phyloP scores from a whole-genome alignment of 2,113 vertebrate genomes.

The Charina bottae region DNA sequence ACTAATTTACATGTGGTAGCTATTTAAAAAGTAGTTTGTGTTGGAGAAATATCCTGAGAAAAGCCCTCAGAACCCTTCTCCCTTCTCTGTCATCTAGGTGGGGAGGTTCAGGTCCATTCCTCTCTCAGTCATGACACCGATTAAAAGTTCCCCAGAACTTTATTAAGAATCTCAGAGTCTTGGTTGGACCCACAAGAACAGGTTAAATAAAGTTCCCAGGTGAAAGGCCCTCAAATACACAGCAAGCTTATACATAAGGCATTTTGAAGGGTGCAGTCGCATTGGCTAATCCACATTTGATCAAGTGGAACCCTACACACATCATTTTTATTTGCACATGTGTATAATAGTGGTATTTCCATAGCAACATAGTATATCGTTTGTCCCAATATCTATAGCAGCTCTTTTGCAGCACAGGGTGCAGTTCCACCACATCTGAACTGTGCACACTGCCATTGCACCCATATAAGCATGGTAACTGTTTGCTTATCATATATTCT shows the following conservation, averaged over 20 bases:
- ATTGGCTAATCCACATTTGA: no score
- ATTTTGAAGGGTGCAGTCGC: no score
- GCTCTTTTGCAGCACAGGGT: background rate
- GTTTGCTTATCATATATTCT: background rate
- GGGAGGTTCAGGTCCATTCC: background rate
- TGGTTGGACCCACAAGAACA: background rate
- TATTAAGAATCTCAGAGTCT: no score
- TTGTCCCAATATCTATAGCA: background rate
- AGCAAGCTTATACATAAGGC: background rate
- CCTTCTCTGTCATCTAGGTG: background rate
- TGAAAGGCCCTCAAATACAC: background rate
- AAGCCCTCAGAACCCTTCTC: no score
- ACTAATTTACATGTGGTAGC: background rate
- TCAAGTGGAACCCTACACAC: background rate
- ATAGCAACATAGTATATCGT: background rate
- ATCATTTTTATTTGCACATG: background rate
- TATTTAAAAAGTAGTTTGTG: background rate
- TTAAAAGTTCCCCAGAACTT: background rate
- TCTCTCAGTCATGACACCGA: background rate
- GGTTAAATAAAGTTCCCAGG: background rate
- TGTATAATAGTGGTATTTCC: background rate
- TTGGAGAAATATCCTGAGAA: no score
- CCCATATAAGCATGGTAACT: background rate
- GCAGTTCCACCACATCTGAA: background rate
- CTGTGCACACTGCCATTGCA: no score